These are phyloP conservation scores for Aphidoletes aphidimyza DNA, from an alignment of 2,888 invertebrate genomes.

Conservation along the genomic window DNA sequence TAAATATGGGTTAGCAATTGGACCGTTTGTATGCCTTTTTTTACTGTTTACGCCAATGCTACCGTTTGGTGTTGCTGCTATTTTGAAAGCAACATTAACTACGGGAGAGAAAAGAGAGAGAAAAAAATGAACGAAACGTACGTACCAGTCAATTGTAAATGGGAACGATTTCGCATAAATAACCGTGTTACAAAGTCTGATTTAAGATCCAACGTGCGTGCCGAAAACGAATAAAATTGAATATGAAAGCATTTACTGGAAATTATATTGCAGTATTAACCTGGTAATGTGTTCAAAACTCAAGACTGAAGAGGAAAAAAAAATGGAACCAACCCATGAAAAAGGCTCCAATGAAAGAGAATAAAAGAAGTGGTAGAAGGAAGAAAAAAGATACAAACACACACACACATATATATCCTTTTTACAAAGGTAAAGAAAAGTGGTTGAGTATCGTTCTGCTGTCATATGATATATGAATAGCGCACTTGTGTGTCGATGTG, in stretches of 20 bases:
- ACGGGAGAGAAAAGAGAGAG: too few species aligned
- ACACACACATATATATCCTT: too few species aligned
- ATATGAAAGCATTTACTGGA: slow-evolving; percentile 49
- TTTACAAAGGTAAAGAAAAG: neutral
- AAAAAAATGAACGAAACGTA: neutral
- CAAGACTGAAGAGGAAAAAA: neutral
- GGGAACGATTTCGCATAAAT: slow-evolving; percentile 27
- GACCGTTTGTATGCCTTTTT: neutral
- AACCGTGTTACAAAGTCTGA: slow-evolving; percentile 42
- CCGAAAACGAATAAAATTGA: slow-evolving; percentile 49
- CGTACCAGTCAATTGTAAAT: slow-evolving; percentile 1
- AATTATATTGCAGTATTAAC: slow-evolving; percentile 49
- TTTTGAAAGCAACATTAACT: neutral
- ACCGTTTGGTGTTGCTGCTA: neutral
- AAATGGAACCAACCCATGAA: too few species aligned
- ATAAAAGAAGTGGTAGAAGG: too few species aligned
- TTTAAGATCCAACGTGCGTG: slow-evolving; percentile 46
- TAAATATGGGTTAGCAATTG: slow-evolving; percentile 14
- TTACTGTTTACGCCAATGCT: too few species aligned
- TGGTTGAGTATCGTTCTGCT: neutral
- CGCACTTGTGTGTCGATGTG: slow-evolving; percentile 4
- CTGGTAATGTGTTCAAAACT: slow-evolving; percentile 24
- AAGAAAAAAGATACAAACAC: too few species aligned
- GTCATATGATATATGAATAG: slow-evolving; percentile 49
- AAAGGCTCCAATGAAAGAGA: neutral